phyloP scores from a whole-genome alignment of 2,888 invertebrate genomes.

The Ptycholaimellus sp. region DNA sequence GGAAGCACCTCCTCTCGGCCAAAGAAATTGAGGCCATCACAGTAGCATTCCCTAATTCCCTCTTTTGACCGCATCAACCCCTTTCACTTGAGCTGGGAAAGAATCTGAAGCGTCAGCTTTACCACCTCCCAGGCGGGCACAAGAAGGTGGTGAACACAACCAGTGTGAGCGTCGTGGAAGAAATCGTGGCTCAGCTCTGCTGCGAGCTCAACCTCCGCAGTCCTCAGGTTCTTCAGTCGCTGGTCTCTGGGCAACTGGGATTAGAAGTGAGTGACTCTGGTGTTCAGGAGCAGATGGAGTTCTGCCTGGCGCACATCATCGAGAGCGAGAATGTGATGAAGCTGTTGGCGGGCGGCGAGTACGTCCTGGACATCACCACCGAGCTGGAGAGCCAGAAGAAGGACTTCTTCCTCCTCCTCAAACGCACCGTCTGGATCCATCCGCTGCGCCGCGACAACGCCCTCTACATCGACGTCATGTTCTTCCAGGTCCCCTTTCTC shows the following conservation, averaged over 20 bases:
- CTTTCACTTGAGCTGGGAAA: slow-evolving; percentile 39
- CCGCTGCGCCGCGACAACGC: slow-evolving; percentile 48
- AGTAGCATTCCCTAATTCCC: slow-evolving; percentile 26
- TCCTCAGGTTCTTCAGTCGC: too few species aligned
- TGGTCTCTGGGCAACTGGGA: too few species aligned
- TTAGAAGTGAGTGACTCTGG: too few species aligned
- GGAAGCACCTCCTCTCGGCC: slow-evolving; percentile 84
- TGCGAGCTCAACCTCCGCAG: slow-evolving; percentile 15
- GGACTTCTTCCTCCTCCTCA: slow-evolving; percentile 86
- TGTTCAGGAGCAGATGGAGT: slow-evolving; percentile 77
- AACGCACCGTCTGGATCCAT: slow-evolving; percentile 52
- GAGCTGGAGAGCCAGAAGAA: slow-evolving; percentile 20
- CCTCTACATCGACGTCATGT: slow-evolving; percentile 78
- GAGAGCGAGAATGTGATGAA: slow-evolving; percentile 39
- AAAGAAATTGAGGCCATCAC: slow-evolving; percentile 67
- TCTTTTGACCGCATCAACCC: too few species aligned
- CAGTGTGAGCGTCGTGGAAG: slow-evolving; percentile 51
- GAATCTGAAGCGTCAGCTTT: slow-evolving; percentile 56
- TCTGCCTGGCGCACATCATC: slow-evolving; percentile 83
- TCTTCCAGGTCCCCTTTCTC: slow-evolving; percentile 54
- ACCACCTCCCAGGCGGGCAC: slow-evolving; percentile 73
- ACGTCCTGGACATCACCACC: slow-evolving; percentile 21
- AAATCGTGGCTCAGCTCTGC: slow-evolving; percentile 37
- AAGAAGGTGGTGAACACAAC: slow-evolving; percentile 78
- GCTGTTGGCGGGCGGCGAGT: slow-evolving; percentile 19